These are phyloP conservation scores for Plebejus melissa DNA, from an alignment of 2,888 invertebrate genomes.

Conservation along the genomic window DNA sequence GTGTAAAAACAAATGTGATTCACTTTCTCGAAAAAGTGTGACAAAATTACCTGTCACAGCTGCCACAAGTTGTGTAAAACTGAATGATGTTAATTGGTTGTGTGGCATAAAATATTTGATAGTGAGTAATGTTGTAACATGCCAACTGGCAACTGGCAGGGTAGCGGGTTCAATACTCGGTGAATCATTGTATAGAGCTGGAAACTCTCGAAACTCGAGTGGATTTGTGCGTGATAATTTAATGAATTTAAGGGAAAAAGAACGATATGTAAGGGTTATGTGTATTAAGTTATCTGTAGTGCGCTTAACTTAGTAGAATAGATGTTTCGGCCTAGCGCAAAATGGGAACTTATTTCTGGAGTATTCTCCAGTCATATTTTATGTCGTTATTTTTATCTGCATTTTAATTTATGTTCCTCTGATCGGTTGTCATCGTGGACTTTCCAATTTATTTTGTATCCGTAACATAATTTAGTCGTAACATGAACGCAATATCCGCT, in stretches of 20 bases:
- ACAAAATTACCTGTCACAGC: slow-evolving; percentile 14
- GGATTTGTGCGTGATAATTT: slow-evolving; percentile 21
- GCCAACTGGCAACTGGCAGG: slow-evolving; percentile 49
- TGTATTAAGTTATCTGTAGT: too few species aligned
- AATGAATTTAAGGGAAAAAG: slow-evolving; percentile 6
- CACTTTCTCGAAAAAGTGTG: background rate
- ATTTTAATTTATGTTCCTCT: background rate
- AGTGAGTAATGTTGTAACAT: slow-evolving; percentile 34
- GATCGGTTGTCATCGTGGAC: background rate
- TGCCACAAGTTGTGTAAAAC: slow-evolving; percentile 5
- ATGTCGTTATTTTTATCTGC: background rate
- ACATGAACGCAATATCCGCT: slow-evolving; percentile 5
- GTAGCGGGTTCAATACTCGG: slow-evolving; percentile 43
- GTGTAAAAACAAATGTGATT: background rate
- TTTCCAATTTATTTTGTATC: slow-evolving; percentile 4
- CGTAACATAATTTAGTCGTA: background rate
- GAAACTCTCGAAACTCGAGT: background rate
- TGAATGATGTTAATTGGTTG: slow-evolving; percentile 3
- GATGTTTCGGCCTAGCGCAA: too few species aligned
- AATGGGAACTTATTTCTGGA: too few species aligned
- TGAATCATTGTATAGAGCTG: slow-evolving; percentile 36
- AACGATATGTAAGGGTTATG: background rate
- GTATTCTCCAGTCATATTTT: too few species aligned
- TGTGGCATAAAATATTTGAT: slow-evolving; percentile 13
- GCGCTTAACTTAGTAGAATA: too few species aligned